Evolutionary conservation across 2,113 vertebrate genomes (phyloP), one percentile per base, ranked within the genome.

Genomic region (Neodontobutis hainanensis): DNA sequence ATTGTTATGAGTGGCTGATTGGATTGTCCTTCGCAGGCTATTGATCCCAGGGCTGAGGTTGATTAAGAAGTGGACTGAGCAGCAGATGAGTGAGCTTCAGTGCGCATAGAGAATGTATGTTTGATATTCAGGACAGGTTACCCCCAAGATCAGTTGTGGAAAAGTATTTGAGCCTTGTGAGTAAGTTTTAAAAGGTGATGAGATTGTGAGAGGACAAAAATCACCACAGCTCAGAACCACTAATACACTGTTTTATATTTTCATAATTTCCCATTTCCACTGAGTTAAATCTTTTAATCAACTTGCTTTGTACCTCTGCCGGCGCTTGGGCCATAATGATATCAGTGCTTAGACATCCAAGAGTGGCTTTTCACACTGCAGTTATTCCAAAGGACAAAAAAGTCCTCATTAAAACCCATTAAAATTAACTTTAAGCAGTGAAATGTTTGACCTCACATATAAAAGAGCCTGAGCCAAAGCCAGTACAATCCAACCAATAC

Each of bases 21-120:
- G 80, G 66, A 84, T 88, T 89, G 87, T 89, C 87, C 87, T 90
- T 89, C 15, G 78, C 73, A 84, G 81, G 70, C 72, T 87, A 90
- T 89, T 89, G 85, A 91, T 89, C 75, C 70, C 50, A 56, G 65
- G 66, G 53, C 71, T 80, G 75, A 80, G 80, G 82, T 82, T 86
- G 81, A 89, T 86, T 82, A 85, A 81, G 79, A 84, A 75, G 75
- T 76, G 76, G 73, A 78, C 69, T 60, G 44, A 73, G 68, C 11
- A 61, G 72, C 71, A 65, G 53, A 75, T 67, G 70, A 74, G 65
- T 49, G 56, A 62, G 66, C 71, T 88, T 71, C 63, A 77, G 11
- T 65, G 50, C 62, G 62, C 68, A 43, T 15, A 7, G 59, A 77
- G 62, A 79, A 64, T 32, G 70, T 38, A 55, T 66, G 67, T 52